These are phyloP conservation scores for Harlomillsia oculata DNA, from an alignment of 1,140 invertebrate species.

Conservation along the genomic window DNA sequence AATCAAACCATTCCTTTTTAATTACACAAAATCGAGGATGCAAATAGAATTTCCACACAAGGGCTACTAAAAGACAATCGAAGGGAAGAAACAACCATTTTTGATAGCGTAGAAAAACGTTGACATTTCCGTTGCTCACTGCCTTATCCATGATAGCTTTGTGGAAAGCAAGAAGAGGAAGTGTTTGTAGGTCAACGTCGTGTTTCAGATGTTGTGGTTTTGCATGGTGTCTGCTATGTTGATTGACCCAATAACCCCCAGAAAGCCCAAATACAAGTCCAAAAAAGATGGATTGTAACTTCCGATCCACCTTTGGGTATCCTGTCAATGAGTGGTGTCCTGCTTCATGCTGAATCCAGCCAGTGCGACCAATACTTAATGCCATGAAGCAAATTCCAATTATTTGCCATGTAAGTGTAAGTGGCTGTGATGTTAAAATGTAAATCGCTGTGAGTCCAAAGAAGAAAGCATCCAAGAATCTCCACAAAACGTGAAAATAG, in stretches of 20 bases:
- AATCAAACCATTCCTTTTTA: slow-evolving; percentile 1
- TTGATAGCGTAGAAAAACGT: neutral
- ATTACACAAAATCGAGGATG: neutral
- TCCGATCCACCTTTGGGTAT: slow-evolving; percentile 2
- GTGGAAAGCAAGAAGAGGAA: neutral
- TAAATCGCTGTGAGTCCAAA: neutral
- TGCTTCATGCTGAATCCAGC: slow-evolving; percentile 16
- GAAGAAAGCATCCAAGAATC: slow-evolving; percentile 3
- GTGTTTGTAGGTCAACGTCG: neutral
- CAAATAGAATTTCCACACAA: neutral
- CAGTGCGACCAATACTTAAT: neutral
- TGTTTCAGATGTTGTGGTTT: neutral
- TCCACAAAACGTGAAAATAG: slow-evolving; percentile 2
- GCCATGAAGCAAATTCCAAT: neutral
- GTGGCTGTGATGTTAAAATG: neutral
- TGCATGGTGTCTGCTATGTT: neutral
- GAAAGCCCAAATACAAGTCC: neutral
- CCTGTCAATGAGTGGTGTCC: slow-evolving; percentile 21
- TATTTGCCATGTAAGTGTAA: neutral
- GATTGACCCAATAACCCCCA: neutral
- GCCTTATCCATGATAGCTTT: no score
- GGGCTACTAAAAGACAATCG: neutral
- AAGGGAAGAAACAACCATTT: neutral
- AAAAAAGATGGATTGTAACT: slow-evolving; percentile 10
- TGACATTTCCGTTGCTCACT: no score